Evolutionary conservation across 1,140 invertebrate species (phyloP).

Genomic region (Habropoda laboriosa): DNA sequence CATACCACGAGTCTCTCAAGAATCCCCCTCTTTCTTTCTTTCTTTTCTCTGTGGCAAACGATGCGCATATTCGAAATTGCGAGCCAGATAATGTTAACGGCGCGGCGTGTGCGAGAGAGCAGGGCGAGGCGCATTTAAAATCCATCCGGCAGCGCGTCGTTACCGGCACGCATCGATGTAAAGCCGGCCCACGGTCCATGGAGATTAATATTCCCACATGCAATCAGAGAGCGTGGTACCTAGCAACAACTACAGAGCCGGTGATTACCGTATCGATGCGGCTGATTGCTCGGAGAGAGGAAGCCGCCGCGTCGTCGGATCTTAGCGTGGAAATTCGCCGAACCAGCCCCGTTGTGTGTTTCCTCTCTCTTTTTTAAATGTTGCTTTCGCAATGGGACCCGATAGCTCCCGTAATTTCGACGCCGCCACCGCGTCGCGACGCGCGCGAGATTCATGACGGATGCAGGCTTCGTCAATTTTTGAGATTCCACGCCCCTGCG

Average conservation of each 20-base stretch:
- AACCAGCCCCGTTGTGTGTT: background rate
- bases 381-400: background rate
- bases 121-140: slow-evolving; percentile 41
- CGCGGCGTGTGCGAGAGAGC: background rate
- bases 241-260: slow-evolving; percentile 55
- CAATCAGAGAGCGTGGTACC: slow-evolving; percentile 64
- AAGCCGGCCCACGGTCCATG: slow-evolving; percentile 35
- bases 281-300: slow-evolving; percentile 37
- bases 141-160: slow-evolving; percentile 44
- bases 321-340: slow-evolving; percentile 41
- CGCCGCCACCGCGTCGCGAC: background rate
- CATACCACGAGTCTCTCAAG: background rate
- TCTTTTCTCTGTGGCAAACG: background rate
- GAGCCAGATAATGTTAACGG: slow-evolving; percentile 44
- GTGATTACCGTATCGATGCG: slow-evolving; percentile 61
- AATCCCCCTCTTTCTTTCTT: background rate
- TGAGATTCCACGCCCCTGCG: background rate
- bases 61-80: slow-evolving; percentile 31
- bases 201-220: slow-evolving; percentile 64
- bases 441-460: slow-evolving; percentile 15
- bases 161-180: slow-evolving; percentile 42
- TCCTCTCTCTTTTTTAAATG: too few species aligned
- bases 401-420: slow-evolving; percentile 19
- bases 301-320: slow-evolving; percentile 4
- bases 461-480: slow-evolving; percentile 27